A percentile compares a stretch with the other conserved stretches of the same genome.
Evolutionary conservation across 2,113 vertebrate genomes (phyloP).

Genomic region (Microtus oregoni): DNA sequence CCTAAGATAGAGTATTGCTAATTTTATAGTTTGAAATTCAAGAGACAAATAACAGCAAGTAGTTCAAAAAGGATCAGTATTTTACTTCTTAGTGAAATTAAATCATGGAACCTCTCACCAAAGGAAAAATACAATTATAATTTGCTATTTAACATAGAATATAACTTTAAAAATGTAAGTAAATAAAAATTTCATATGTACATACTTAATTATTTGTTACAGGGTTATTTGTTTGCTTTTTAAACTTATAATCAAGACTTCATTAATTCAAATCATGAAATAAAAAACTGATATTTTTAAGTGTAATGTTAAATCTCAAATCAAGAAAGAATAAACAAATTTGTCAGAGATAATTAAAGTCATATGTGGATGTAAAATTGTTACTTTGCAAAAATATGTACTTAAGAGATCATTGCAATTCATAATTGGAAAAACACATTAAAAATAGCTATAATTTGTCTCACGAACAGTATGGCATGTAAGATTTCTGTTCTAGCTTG

Average conservation of each 20-base stretch:
- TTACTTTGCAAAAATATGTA: conserved; percentile 34
- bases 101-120: background rate
- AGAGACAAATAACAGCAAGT: conserved; percentile 59
- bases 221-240: conserved; percentile 33
- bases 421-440: conserved; percentile 42
- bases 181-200: conserved; percentile 17
- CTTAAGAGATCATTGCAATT: conserved; percentile 47
- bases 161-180: conserved; percentile 37
- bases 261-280: conserved; percentile 45
- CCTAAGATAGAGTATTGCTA: background rate
- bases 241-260: conserved; percentile 27
- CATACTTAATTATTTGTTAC: background rate
- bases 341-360: conserved; percentile 55
- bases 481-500: background rate
- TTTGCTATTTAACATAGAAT: conserved; percentile 15
- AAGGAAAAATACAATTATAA: conserved; percentile 51
- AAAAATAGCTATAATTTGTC: conserved; percentile 56
- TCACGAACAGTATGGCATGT: conserved; percentile 11
- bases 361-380: conserved; percentile 22
- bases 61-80: conserved; percentile 23
- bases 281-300: conserved; percentile 46
- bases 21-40: conserved; percentile 67
- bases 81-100: conserved; percentile 59
- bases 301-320: conserved; percentile 42
- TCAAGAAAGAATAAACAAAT: conserved; percentile 34